Evolutionary conservation across 2,797 vertebrate species (phyloP), one percentile per base, ranked within the genome.

Genomic region (Cynopterus sphinx): DNA sequence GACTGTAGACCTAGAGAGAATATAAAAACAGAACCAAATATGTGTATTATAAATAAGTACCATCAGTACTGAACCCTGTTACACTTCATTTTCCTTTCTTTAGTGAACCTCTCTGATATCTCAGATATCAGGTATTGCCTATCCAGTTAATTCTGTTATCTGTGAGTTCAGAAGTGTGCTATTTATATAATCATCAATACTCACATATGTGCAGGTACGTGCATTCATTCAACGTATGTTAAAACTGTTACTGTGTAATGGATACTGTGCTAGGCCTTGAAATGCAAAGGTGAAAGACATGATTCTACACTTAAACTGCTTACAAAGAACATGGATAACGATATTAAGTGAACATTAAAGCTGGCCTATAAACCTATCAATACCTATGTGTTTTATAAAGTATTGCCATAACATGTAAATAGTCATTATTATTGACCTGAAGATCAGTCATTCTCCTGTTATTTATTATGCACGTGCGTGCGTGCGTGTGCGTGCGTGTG

Each of bases 31-130:
- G 19, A 95, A 22, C 59, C 12, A 26, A 4, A 6, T 77, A 39
- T 49, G 21, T 70, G 39, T 87, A 26, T 39, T 85, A 2, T 74
- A 43, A 51, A 41, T 74, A 91, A 79, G 28, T 41, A 21, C 22
- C 67, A 1, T 85, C 43, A 39, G 21, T 82, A 77, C 55, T 4
- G 28, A 36, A 78, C 67, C 28, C 43, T 79, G 3, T 85, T 92
- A 75, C 91, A 70, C 9, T 71, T 97, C 6, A n/a, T 92, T 96
- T 92, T 13, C 26, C 67, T 96, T 91, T 74, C 49, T 89, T 75
- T 84, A 87, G 21, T 85, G 55, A 94, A 87, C 13, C 4, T 83
- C 67, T 65, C 61, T 88, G 10, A 73, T 86, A 61, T 55, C 36
- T 82, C 78, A 24, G 26, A 59, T 90, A 73, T 61, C 41, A 94